phyloP scores from a whole-genome alignment of 2,797 vertebrate genomes.

The Pseudochromis fuscus region DNA sequence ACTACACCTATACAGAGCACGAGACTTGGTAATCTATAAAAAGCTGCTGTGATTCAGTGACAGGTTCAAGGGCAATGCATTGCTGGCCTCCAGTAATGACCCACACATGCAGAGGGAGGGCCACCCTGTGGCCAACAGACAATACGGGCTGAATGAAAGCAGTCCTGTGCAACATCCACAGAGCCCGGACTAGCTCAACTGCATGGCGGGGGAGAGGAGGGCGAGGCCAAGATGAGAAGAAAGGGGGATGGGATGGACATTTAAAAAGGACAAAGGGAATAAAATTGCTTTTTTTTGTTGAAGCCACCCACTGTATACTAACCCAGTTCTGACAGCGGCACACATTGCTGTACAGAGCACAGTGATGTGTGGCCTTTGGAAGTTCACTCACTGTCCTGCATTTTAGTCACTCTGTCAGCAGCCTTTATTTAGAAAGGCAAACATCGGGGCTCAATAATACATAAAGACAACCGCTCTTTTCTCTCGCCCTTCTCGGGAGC shows the following conservation, averaged over 20 bases:
- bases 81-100: slow-evolving; percentile 58
- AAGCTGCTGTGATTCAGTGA: slow-evolving; percentile 44
- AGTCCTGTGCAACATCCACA: slow-evolving; percentile 42
- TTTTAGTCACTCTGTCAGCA: slow-evolving; percentile 76
- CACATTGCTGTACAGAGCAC: slow-evolving; percentile 44
- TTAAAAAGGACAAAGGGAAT: slow-evolving; percentile 63
- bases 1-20: slow-evolving; percentile 28
- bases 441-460: slow-evolving; percentile 74
- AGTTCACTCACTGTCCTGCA: slow-evolving; percentile 66
- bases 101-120: slow-evolving; percentile 67
- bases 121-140: slow-evolving; percentile 71
- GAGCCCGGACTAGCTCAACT: slow-evolving; percentile 31
- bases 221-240: slow-evolving; percentile 14
- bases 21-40: slow-evolving; percentile 24
- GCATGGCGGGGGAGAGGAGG: slow-evolving; percentile 8
- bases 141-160: slow-evolving; percentile 37
- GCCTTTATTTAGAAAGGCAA: slow-evolving; percentile 79
- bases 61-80: slow-evolving; percentile 67
- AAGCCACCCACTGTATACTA: slow-evolving; percentile 63
- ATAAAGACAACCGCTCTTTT: slow-evolving; percentile 73
- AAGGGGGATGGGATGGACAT: slow-evolving; percentile 47
- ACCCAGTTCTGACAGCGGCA: slow-evolving; percentile 65
- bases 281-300: slow-evolving; percentile 37
- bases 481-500: slow-evolving; percentile 55
- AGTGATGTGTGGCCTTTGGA: slow-evolving; percentile 66